A percentile compares a stretch with the other conserved stretches of the same genome.
phyloP scores from a whole-genome alignment of 2,888 invertebrate species.

The Pseudococcus viburni region DNA sequence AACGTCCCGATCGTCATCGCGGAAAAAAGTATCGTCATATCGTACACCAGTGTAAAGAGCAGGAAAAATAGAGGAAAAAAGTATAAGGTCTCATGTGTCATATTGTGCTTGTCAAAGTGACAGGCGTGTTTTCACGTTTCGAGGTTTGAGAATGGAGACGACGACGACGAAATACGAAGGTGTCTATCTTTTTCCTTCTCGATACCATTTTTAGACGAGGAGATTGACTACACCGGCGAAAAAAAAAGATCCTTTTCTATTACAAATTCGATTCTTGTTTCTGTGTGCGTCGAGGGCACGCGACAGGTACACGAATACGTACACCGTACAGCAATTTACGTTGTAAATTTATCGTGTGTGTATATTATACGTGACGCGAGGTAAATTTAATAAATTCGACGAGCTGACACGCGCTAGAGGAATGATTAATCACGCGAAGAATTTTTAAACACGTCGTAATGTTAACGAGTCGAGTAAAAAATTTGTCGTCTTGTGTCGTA shows the following conservation, averaged over 20 bases:
- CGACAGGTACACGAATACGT: conserved; percentile 29
- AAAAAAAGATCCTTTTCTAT: conserved; percentile 4
- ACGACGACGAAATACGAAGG: not conserved
- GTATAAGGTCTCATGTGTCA: conserved; percentile 5
- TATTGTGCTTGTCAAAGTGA: conserved; percentile 22
- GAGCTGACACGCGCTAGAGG: not conserved
- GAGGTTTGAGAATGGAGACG: not conserved
- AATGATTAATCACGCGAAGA: conserved; percentile 44
- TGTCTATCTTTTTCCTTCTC: not conserved
- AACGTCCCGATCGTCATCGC: not conserved
- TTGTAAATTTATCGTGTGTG: conserved; percentile 29
- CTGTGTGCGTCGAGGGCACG: not conserved
- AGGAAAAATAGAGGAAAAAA: not conserved
- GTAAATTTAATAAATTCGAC: conserved; percentile 40
- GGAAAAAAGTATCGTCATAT: not conserved
- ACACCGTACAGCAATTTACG: not conserved
- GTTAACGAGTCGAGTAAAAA: conserved; percentile 21
- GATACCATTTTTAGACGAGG: not conserved
- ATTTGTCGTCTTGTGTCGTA: conserved; percentile 22
- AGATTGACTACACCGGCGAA: not conserved
- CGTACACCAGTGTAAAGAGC: not conserved
- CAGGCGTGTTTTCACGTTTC: conserved; percentile 12
- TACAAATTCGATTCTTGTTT: conserved; percentile 27
- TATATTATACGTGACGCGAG: conserved; percentile 24
- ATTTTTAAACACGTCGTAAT: conserved; percentile 28